phyloP scores from a whole-genome alignment of 2,113 vertebrate genomes.

The Fulmarus glacialis region DNA sequence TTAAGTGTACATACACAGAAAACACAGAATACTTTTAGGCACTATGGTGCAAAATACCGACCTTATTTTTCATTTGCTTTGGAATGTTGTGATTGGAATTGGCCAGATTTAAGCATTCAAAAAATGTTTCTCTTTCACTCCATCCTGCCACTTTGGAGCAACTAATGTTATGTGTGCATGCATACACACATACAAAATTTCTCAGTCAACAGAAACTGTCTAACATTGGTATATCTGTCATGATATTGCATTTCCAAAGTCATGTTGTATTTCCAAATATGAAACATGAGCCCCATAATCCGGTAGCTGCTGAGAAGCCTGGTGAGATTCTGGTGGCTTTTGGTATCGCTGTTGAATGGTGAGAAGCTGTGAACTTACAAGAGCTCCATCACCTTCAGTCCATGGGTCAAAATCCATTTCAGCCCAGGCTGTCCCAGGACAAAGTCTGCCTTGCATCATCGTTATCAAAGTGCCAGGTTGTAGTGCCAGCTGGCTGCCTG shows the following conservation, averaged over 20 bases:
- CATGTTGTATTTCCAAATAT: background rate
- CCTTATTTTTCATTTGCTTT: background rate
- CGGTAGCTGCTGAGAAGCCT: background rate
- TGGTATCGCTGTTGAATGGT: background rate
- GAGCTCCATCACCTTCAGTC: background rate
- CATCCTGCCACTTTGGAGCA: background rate
- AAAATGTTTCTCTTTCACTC: background rate
- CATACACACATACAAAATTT: background rate
- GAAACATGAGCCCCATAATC: background rate
- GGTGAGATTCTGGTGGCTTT: background rate
- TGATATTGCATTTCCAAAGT: background rate
- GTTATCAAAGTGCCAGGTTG: fast-evolving
- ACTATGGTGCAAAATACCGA: background rate
- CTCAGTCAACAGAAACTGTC: background rate
- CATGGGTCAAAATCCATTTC: background rate
- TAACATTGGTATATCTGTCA: background rate
- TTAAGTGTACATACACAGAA: background rate
- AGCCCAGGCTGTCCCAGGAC: background rate
- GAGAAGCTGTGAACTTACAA: background rate
- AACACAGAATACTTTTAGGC: background rate
- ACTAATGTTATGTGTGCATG: fast-evolving
- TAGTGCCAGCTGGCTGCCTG: background rate
- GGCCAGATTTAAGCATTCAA: background rate
- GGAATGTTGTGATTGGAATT: background rate
- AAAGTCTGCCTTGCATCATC: background rate